A percentile compares a stretch with the other conserved stretches of the same genome.
Evolutionary conservation across 1,140 invertebrate species (phyloP).

Genomic region (Temnothorax longispinosus): DNA sequence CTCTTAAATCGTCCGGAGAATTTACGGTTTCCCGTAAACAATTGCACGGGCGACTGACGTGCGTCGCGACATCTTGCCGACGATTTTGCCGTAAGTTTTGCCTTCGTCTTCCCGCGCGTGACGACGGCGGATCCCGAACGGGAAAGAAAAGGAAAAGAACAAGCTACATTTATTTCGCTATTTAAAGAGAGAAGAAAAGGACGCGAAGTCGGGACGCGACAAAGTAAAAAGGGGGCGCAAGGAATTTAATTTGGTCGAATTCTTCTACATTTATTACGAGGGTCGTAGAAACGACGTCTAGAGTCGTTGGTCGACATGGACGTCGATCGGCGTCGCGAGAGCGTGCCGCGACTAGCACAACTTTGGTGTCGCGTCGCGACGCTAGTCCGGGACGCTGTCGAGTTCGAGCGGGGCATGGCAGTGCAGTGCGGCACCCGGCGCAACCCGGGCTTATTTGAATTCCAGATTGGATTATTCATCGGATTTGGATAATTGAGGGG

Average conservation of each 20-base stretch:
- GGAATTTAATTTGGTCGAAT: slow-evolving; percentile 81
- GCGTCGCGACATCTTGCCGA: background rate
- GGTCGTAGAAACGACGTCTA: slow-evolving; percentile 65
- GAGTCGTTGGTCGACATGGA: slow-evolving; percentile 59
- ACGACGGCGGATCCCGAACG: background rate
- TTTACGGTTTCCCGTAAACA: background rate
- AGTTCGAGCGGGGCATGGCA: background rate
- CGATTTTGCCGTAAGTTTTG: background rate
- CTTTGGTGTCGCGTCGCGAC: slow-evolving; percentile 25
- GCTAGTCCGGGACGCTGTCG: slow-evolving; percentile 29
- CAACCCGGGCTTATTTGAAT: slow-evolving; percentile 78
- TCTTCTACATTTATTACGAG: slow-evolving; percentile 80
- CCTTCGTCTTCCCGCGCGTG: background rate
- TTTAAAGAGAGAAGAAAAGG: background rate
- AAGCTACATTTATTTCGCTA: slow-evolving; percentile 11
- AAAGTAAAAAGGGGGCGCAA: slow-evolving; percentile 60
- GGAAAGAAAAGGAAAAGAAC: background rate
- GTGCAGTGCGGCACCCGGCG: slow-evolving; percentile 62
- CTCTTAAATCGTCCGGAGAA: background rate
- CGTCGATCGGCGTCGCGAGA: slow-evolving; percentile 54
- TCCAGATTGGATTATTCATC: slow-evolving; percentile 81
- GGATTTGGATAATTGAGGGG: slow-evolving; percentile 81
- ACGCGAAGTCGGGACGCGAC: background rate
- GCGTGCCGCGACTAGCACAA: slow-evolving; percentile 35
- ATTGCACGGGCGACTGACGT: background rate